Base-by-base conservation (phyloP, 2,888 invertebrate genomes). In the Lathronympha strigana region DNA sequence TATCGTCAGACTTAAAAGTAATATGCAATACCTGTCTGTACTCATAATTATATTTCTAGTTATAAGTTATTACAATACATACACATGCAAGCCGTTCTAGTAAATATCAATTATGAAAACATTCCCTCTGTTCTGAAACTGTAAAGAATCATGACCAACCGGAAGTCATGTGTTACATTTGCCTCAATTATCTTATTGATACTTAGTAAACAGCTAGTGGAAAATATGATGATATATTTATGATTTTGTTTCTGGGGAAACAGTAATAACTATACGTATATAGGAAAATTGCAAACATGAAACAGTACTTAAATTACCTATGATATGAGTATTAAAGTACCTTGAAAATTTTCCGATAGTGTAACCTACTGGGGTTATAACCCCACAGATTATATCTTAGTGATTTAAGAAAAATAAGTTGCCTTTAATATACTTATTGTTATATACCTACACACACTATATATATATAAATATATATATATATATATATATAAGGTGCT, bases 61-160 rank as follows among this genome's bases (percentile, higher is more conserved):
- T 45, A 45, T 13, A 11, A 23, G 21, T 5, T 23, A 47, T 47
- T n/a, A 38, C n/a, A 5, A 23, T 33, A 21, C 0, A 6, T 51
- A 19, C 17, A 2, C 15, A 19, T 13, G n/a, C n/a, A 33, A 21
- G 2, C 13, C 28, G 9, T 57, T 57, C 55, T 57, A 25, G 19
- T 57, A 19, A 43, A 19, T 19, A 28, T 23, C 23, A 45, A 43
- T 49, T 28, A 58, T 50, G 38, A 57, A 57, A 50, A 67, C 33
- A 62, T 61, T 69, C 69, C 67, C 43, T 51, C 51, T 53, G 60
- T 53, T 66, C 55, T 64, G 40, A 64, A 71, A 57, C 63, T 69
- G 66, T 64, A 60, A 67, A 69, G 64, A 67, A 55, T 60, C 57
- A 67, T 71, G 68, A 71, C 49, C 58, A 51, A 54, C 40, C 33